Conservation (phyloP, 2,888 invertebrate genomes). For the Andrena marginata region DNA sequence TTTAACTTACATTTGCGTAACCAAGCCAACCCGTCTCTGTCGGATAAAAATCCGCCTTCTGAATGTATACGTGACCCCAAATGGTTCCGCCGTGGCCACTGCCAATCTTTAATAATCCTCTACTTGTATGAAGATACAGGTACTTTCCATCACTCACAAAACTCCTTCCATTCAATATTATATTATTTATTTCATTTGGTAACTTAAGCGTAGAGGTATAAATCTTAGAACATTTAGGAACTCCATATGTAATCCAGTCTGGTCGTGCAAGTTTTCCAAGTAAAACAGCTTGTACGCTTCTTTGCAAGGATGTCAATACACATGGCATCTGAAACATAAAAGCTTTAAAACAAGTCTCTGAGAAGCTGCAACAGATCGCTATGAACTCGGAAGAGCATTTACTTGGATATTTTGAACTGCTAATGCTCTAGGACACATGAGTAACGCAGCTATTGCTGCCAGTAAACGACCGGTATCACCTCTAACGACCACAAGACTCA, state of each 20-base stretch:
- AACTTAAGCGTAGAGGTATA: slow-evolving; percentile 88
- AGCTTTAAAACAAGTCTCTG: slow-evolving; percentile 11
- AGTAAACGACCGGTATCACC: slow-evolving; percentile 97
- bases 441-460: slow-evolving; percentile 93
- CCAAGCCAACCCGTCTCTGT: slow-evolving; percentile 95
- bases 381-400: neutral
- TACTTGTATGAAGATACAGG: slow-evolving; percentile 94
- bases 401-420: slow-evolving; percentile 93
- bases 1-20: slow-evolving; percentile 91
- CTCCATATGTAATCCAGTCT: slow-evolving; percentile 95
- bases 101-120: slow-evolving; percentile 96
- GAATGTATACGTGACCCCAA: slow-evolving; percentile 94
- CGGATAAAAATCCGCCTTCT: slow-evolving; percentile 93
- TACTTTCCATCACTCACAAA: slow-evolving; percentile 96
- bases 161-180: slow-evolving; percentile 86
- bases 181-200: slow-evolving; percentile 86
- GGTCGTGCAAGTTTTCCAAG: slow-evolving; percentile 94
- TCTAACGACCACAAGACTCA: slow-evolving; percentile 96
- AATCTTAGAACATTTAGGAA: slow-evolving; percentile 91
- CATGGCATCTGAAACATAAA: slow-evolving; percentile 90
- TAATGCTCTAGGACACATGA: slow-evolving; percentile 93
- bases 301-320: slow-evolving; percentile 93
- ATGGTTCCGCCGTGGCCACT: slow-evolving; percentile 97
- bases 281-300: slow-evolving; percentile 95
- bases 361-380: neutral